Evolutionary conservation across 2,113 vertebrate species (phyloP), one percentile per base, ranked within the genome.

Genomic region (Crotalus helleri): DNA sequence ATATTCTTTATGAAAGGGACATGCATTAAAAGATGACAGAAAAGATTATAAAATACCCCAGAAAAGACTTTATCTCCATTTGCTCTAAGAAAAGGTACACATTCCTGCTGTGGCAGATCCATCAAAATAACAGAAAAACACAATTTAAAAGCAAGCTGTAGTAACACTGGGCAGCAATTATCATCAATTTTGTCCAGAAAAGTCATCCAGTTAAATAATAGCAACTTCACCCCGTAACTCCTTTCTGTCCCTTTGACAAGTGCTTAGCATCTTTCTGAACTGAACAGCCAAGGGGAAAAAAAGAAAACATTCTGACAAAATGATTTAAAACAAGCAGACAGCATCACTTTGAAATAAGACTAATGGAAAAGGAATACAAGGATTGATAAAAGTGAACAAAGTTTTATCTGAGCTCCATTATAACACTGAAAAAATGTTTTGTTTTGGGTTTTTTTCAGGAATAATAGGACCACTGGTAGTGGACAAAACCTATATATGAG

Each of bases 101-200:
- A 1, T 7, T 89, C 53, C 21, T 57, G 19, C 57, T 57, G 74
- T 55, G 87, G 26, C 58, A 74, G 44, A 90, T 87, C 93, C 87
- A 92, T 91, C 81, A 94, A 95, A 95, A 91, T 57, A 94, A 3
- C 2, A 29, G 90, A 90, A 94, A 26, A 23, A 90, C n/a, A 74
- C 2, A 85, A 7, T 69, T 90, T 91, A 53, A 90, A 26, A 87
- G 53, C 26, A 59, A 12, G 91, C 88, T 92, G 88, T 90, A 92
- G 5, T 53, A 91, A 92, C 15, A 4, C 51, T 15, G n/a, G 58
- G 64, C 87, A 94, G 33, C 12, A 1, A 0, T 95, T 94, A 89
- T 33, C 5, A 61, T 51, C 4, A 24, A 55, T 91, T 0, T 0
- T 33, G 92, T 29, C 93, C 0, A 0, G 44, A 88, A 17, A 85